A percentile compares a stretch with the other conserved stretches of the same genome.
These are phyloP conservation scores for Trachelus stipa DNA, from an alignment of 2,888 invertebrate species.

Conservation along the genomic window DNA sequence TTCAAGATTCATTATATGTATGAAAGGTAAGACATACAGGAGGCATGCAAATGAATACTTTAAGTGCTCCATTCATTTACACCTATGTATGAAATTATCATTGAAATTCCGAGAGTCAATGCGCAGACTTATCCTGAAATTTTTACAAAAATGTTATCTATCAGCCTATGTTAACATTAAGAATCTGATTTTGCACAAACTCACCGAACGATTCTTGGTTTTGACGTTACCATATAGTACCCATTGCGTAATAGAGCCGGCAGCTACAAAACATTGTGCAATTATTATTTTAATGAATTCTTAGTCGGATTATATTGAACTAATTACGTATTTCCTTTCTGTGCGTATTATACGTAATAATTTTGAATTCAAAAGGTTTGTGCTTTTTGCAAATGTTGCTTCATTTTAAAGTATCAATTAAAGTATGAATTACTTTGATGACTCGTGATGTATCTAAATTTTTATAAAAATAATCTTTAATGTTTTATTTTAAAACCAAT, in stretches of 20 bases:
- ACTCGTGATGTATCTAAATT: neutral
- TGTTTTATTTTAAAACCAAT: neutral
- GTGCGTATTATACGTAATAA: neutral
- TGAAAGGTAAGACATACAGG: neutral
- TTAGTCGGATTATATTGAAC: neutral
- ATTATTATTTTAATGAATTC: neutral
- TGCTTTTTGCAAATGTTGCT: neutral
- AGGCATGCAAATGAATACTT: neutral
- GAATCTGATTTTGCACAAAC: neutral
- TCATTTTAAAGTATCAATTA: neutral
- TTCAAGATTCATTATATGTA: conserved; percentile 4
- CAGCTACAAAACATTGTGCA: neutral
- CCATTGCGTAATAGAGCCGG: neutral
- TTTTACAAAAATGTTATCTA: neutral
- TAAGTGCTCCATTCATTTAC: neutral
- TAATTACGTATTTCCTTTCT: neutral
- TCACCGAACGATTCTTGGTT: neutral
- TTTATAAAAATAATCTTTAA: neutral
- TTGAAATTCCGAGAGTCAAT: too few relatives aligned
- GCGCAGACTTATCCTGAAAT: neutral
- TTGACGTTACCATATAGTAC: neutral
- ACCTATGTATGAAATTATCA: neutral
- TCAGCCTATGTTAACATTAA: neutral
- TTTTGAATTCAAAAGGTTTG: neutral
- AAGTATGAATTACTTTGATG: neutral